These are phyloP conservation scores for Bembecia ichneumoniformis DNA, from an alignment of 2,888 invertebrate genomes.

Conservation along the genomic window DNA sequence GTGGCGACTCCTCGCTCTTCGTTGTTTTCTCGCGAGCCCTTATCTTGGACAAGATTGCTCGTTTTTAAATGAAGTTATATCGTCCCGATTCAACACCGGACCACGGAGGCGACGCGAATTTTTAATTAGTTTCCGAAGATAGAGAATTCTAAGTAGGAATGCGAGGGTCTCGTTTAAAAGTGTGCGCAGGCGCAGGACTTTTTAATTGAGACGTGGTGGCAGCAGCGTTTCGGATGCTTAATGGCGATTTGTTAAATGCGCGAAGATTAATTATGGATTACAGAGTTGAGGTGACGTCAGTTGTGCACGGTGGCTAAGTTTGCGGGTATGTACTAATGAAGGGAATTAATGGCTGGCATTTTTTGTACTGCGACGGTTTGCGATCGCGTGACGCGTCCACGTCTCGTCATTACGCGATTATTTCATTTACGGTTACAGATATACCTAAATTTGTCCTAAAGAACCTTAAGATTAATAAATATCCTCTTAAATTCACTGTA, in stretches of 20 bases:
- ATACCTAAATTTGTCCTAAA: too few relatives aligned
- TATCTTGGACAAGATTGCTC: slow-evolving; percentile 70
- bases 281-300: slow-evolving; percentile 40
- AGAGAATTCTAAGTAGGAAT: slow-evolving; percentile 67
- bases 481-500: too few relatives aligned
- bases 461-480: too few relatives aligned
- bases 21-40: slow-evolving; percentile 68
- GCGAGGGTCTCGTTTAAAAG: slow-evolving; percentile 52
- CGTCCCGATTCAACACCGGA: slow-evolving; percentile 63
- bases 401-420: slow-evolving; percentile 29
- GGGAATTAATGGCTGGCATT: slow-evolving; percentile 47
- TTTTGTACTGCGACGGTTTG: slow-evolving; percentile 39
- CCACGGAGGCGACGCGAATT: slow-evolving; percentile 65
- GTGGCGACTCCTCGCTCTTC: slow-evolving; percentile 61
- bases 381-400: slow-evolving; percentile 39
- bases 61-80: slow-evolving; percentile 73
- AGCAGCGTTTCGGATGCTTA: slow-evolving; percentile 35
- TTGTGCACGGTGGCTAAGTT: slow-evolving; percentile 25
- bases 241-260: slow-evolving; percentile 53
- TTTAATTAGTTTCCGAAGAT: slow-evolving; percentile 73
- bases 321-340: slow-evolving; percentile 43
- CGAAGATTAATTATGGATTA: slow-evolving; percentile 56
- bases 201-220: slow-evolving; percentile 63
- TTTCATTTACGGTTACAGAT: slow-evolving; percentile 18
- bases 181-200: slow-evolving; percentile 51